These are phyloP conservation scores for Eulemur coronatus DNA, from an alignment of 2,797 vertebrate genomes.

Conservation along the genomic window DNA sequence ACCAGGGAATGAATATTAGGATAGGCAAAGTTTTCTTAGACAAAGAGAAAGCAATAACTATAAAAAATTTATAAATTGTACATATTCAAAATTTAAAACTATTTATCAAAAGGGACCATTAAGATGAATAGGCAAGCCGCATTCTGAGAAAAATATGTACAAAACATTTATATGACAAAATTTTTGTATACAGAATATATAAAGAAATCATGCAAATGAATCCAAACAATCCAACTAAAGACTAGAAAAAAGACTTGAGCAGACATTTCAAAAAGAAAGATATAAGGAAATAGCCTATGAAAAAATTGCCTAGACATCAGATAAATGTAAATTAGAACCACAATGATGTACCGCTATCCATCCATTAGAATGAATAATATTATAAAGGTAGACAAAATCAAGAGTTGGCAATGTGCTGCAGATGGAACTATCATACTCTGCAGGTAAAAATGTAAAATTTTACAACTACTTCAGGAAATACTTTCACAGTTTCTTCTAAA, in stretches of 20 bases:
- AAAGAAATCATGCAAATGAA: background rate
- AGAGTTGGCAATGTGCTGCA: background rate
- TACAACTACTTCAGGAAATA: background rate
- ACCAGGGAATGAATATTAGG: background rate
- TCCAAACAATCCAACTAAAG: background rate
- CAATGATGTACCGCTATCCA: background rate
- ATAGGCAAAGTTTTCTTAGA: background rate
- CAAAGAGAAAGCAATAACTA: background rate
- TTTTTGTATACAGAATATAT: background rate
- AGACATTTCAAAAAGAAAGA: background rate
- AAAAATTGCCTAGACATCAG: background rate
- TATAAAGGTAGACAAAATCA: background rate
- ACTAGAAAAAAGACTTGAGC: background rate
- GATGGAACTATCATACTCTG: background rate
- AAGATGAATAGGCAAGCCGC: background rate
- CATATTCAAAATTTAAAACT: background rate
- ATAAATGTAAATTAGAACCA: background rate
- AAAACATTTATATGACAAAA: background rate
- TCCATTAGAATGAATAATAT: background rate
- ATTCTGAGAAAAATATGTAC: background rate
- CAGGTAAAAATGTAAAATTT: background rate
- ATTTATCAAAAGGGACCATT: background rate
- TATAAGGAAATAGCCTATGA: background rate
- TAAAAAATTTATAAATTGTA: background rate
- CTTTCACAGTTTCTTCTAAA: background rate